These are phyloP conservation scores for Zaprionus vittiger DNA, from an alignment of 1,140 invertebrate genomes.

Conservation along the genomic window DNA sequence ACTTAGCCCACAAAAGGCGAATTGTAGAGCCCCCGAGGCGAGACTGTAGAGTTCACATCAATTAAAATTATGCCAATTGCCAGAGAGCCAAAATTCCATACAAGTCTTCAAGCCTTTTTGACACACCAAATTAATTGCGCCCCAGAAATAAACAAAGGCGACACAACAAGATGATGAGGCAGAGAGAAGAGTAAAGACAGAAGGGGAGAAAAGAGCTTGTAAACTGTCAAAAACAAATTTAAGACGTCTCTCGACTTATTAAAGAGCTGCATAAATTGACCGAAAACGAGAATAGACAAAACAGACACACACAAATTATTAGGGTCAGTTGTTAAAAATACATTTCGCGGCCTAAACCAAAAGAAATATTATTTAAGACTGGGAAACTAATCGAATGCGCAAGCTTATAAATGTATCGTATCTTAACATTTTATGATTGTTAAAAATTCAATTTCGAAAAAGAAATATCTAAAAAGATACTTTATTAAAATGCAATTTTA, in stretches of 20 bases:
- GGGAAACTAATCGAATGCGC: neutral
- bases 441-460: neutral
- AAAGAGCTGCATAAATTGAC: constrained; percentile 25
- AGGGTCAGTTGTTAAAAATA: constrained; percentile 52
- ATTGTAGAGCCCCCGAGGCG: constrained; percentile 17
- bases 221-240: constrained; percentile 34
- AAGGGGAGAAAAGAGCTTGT: constrained; percentile 12
- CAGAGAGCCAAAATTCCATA: constrained; percentile 18
- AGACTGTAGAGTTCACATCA: constrained; percentile 16
- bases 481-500: neutral
- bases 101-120: constrained; percentile 18
- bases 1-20: constrained; percentile 37
- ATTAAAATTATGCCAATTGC: constrained; percentile 50
- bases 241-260: constrained; percentile 4
- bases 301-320: constrained; percentile 25
- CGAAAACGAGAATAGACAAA: constrained; percentile 17
- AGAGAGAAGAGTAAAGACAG: neutral
- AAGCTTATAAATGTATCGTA: neutral
- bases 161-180: constrained; percentile 5
- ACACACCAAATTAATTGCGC: constrained; percentile 38
- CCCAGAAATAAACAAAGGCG: constrained; percentile 24
- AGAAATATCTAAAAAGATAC: neutral
- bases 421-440: constrained; percentile 1
- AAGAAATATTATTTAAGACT: constrained; percentile 19
- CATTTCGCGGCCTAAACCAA: constrained; percentile 4